A percentile compares a stretch with the other conserved stretches of the same genome.
Evolutionary conservation across 35 echinoderm and acorn worm genomes (phyloP).

Genomic region (Apostichopus japonicus): DNA sequence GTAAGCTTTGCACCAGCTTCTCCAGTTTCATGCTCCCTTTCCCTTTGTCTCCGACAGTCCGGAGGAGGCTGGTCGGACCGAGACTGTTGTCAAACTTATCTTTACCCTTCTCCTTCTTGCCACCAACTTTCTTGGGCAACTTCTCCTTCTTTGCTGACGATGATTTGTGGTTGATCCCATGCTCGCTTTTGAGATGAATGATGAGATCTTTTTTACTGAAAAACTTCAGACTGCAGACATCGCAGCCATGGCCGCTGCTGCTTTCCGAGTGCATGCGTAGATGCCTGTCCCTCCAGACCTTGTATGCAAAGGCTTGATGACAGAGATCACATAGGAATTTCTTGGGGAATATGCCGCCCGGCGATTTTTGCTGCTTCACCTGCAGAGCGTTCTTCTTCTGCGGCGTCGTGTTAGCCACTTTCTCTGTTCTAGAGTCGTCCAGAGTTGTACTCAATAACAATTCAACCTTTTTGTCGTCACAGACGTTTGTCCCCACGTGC

Average conservation of each 20-base stretch:
- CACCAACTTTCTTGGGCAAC: not conserved
- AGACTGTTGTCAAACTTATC: not conserved
- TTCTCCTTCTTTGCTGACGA: not conserved
- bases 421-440: not conserved
- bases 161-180: not conserved
- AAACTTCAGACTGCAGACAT: slow-evolving; percentile 32
- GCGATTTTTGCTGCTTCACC: not conserved
- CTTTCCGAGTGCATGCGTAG: slow-evolving; percentile 36
- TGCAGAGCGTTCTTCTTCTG: not conserved
- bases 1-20: not conserved
- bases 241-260: not conserved
- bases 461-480: not conserved
- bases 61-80: not conserved
- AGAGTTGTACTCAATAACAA: slow-evolving; percentile 5
- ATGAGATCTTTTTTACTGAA: slow-evolving; percentile 37
- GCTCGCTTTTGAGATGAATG: not conserved
- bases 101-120: not conserved
- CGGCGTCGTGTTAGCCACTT: not conserved
- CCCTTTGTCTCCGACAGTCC: not conserved
- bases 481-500: not conserved
- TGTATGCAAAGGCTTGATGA: slow-evolving; percentile 63
- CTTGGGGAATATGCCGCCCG: slow-evolving; percentile 19
- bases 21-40: not conserved
- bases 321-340: slow-evolving; percentile 54
- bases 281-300: slow-evolving; percentile 66